Evolutionary conservation across 2,113 vertebrate species (phyloP).

Genomic region (Enhydra lutris): DNA sequence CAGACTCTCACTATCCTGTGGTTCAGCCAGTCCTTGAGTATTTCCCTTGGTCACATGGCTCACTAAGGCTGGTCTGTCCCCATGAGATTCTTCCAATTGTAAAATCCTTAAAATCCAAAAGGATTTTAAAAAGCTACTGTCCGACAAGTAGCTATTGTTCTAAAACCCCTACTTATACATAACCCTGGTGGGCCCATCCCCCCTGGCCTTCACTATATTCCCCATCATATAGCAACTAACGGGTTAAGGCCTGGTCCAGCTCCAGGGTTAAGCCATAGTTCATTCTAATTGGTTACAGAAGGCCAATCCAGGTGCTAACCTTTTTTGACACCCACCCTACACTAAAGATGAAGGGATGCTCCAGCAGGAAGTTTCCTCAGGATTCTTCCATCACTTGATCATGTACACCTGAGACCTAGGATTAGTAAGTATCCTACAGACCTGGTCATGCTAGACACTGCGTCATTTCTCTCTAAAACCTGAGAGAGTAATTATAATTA

Average conservation of each 20-base stretch:
- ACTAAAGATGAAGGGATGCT: not conserved
- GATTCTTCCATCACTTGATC: not conserved
- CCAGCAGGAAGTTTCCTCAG: not conserved
- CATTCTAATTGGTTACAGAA: not conserved
- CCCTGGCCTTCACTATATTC: not conserved
- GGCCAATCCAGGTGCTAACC: not conserved
- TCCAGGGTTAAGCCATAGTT: not conserved
- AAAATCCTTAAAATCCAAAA: not conserved
- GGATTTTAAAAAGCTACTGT: not conserved
- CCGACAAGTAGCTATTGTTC: not conserved
- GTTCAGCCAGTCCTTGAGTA: not conserved
- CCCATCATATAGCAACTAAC: not conserved
- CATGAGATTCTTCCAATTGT: not conserved
- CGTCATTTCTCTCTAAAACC: slow-evolving; percentile 3
- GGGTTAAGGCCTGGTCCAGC: not conserved
- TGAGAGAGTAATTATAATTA: not conserved
- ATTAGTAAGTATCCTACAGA: not conserved
- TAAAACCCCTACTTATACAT: not conserved
- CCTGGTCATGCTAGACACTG: not conserved
- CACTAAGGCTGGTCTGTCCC: not conserved
- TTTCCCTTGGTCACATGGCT: not conserved
- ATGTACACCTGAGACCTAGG: not conserved
- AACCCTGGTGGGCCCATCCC: not conserved
- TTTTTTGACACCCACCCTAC: not conserved
- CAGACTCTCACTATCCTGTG: not conserved